Base-by-base conservation (phyloP, 2,113 vertebrate genomes). In the Callithrix jacchus region DNA sequence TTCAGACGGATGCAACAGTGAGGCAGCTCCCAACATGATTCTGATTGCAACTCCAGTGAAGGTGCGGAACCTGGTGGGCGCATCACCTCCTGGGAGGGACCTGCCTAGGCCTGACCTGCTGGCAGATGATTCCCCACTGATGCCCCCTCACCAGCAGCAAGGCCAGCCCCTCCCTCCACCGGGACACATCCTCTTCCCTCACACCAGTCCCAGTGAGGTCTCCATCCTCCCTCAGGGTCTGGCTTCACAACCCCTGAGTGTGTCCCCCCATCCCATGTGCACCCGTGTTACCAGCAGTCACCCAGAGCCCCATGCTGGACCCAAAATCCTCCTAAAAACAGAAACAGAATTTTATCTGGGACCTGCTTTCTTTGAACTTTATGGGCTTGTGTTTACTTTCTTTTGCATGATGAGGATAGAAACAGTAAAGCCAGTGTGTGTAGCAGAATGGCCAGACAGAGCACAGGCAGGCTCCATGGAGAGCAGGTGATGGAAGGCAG, bases 1-100 rank as follows among this genome's bases (percentile, higher is more conserved):
- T 56, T 79, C 20, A 32, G 37, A 4, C 32, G 9, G 70, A 70
- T 61, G 35, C 0, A 10, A 4, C 32, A n/a, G 32, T 7, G 23
- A 18, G 8, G 16, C 35, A 23, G 85, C n/a, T 30, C 7, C 12
- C 25, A 42, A 77, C 14, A 2, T 8, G 25, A 6, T 1, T 6
- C 11, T 8, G 23, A 3, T 1, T 11, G 35, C 66, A 3, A 3
- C 11, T n/a, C n/a, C 13, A 37, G 79, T 61, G 56, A 54, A 52
- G 25, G 32, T 10, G 2, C 2, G 9, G 64, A 83, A 54, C 25
- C 23, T 5, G 5, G 0, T 0, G 25, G 20, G n/a, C 32, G 6
- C 10, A 4, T 12, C 32, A 0, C 82, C 56, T 25, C 25, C 45
- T 11, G 5, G 6, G 17, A 58, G 79, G 79, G 45, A 21, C 4